phyloP scores from a whole-genome alignment of 2,888 invertebrate genomes.

The Torymus tubicola region DNA sequence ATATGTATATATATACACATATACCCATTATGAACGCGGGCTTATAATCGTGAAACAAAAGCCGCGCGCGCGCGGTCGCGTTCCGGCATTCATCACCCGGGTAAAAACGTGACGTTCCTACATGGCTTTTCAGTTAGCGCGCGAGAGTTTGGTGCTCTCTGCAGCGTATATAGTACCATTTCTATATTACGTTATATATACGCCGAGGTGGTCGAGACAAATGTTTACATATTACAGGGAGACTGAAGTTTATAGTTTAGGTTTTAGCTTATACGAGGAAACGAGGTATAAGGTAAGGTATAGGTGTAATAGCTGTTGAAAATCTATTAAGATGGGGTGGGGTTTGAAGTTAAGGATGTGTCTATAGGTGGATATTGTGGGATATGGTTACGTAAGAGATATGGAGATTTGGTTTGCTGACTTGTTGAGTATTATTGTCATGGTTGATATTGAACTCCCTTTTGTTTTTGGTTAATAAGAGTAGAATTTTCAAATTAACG shows the following conservation, averaged over 20 bases:
- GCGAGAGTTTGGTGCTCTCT: background rate
- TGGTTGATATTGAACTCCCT: too few species aligned
- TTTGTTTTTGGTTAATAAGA: too few species aligned
- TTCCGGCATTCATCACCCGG: slow-evolving; percentile 35
- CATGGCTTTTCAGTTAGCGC: slow-evolving; percentile 36
- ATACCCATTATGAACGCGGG: slow-evolving; percentile 28
- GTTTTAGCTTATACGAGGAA: slow-evolving; percentile 17
- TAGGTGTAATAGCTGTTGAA: too few species aligned
- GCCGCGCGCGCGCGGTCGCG: background rate
- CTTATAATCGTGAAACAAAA: slow-evolving; percentile 38
- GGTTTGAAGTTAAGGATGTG: too few species aligned
- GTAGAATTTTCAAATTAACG: too few species aligned
- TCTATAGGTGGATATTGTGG: too few species aligned
- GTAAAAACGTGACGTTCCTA: slow-evolving; percentile 46
- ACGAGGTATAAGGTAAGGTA: background rate
- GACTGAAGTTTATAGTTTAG: background rate
- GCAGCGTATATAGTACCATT: background rate
- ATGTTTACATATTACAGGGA: slow-evolving; percentile 35
- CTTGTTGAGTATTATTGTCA: too few species aligned
- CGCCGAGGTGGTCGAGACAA: slow-evolving; percentile 3
- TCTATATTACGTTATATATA: background rate
- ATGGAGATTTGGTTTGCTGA: too few species aligned
- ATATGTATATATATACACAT: too few species aligned
- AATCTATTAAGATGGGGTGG: too few species aligned
- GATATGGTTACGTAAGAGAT: too few species aligned